Conservation (phyloP, 2,113 vertebrate genomes). For the Stigmatopora nigra region DNA sequence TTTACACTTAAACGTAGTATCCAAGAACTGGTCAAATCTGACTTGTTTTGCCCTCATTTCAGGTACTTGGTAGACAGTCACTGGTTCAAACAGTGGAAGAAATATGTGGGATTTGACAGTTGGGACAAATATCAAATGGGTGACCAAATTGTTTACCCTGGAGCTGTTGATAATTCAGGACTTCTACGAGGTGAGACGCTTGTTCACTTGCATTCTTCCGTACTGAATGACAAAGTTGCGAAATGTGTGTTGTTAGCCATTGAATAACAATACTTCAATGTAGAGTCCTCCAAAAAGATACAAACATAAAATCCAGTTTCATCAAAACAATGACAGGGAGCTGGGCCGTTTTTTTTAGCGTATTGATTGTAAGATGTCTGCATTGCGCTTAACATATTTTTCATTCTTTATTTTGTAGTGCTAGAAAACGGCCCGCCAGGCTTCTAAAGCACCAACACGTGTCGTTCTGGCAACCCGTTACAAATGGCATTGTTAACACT, state of each 20-base stretch:
- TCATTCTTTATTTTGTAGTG: too few species aligned
- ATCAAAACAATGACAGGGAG: too few species aligned
- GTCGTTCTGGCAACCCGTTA: slow-evolving; percentile 37
- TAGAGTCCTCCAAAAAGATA: too few species aligned
- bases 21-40: neutral
- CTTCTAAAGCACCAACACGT: neutral
- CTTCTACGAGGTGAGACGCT: slow-evolving; percentile 86
- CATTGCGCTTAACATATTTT: too few species aligned
- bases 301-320: too few species aligned
- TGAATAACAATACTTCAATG: too few species aligned
- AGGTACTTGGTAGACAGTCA: slow-evolving; percentile 98
- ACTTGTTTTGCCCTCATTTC: slow-evolving; percentile 18
- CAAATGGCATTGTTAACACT: slow-evolving; percentile 29
- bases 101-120: slow-evolving; percentile 98
- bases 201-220: neutral
- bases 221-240: neutral
- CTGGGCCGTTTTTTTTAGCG: too few species aligned
- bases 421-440: too few species aligned
- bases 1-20: neutral
- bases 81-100: slow-evolving; percentile 99
- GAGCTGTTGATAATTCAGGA: slow-evolving; percentile 94
- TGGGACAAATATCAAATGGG: slow-evolving; percentile 99
- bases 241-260: too few species aligned
- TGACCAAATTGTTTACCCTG: slow-evolving; percentile 96
- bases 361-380: too few species aligned